Conservation (phyloP, 2,888 invertebrate species). For the Drosophila tanythrix region DNA sequence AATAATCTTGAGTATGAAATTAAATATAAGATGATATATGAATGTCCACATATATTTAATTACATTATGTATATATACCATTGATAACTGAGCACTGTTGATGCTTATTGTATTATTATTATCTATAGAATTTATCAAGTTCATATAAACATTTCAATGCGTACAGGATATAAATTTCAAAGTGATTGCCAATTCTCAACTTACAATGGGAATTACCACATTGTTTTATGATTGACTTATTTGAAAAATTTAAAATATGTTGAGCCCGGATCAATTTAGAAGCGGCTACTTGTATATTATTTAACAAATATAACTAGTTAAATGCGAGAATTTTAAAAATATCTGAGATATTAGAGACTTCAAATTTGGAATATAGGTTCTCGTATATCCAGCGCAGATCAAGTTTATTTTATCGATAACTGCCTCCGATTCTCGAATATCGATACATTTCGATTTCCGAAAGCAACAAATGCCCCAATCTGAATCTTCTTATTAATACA, state of each 20-base stretch:
- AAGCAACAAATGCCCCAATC: no score
- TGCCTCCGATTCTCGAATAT: no score
- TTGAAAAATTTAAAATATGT: constrained; percentile 22
- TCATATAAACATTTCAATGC: not conserved
- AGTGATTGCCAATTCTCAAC: constrained; percentile 30
- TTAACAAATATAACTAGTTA: not conserved
- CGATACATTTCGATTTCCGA: no score
- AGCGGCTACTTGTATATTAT: not conserved
- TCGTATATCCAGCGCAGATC: no score
- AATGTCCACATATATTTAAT: not conserved
- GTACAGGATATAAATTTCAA: constrained; percentile 21
- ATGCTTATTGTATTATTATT: not conserved
- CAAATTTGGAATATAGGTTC: no score
- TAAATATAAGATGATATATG: not conserved
- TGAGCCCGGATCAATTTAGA: not conserved
- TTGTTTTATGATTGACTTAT: constrained; percentile 37
- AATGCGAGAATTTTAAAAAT: not conserved
- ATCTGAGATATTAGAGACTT: not conserved
- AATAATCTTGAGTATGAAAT: constrained; percentile 13
- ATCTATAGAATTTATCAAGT: not conserved
- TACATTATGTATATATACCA: not conserved
- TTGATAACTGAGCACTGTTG: no score
- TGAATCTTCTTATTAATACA: no score
- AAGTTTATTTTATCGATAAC: no score
- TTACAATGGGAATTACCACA: constrained; percentile 55